These are phyloP conservation scores for Cyclopterus lumpus DNA, from an alignment of 2,797 vertebrate species.

Conservation along the genomic window DNA sequence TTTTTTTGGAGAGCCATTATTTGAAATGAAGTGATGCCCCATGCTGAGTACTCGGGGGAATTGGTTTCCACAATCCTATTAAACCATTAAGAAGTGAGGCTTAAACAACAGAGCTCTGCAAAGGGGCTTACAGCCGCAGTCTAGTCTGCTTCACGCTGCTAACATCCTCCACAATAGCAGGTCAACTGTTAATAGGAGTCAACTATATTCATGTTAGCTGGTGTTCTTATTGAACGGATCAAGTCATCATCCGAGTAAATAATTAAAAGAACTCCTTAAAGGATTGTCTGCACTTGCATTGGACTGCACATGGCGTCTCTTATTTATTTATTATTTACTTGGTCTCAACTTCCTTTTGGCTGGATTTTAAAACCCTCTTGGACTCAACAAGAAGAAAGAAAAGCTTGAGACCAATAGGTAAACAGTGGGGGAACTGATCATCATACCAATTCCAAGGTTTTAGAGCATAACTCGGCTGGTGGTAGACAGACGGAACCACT, in stretches of 20 bases:
- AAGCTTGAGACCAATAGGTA: background rate
- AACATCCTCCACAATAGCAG: background rate
- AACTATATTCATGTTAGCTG: background rate
- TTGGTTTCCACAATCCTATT: slow-evolving; percentile 61
- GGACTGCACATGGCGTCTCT: background rate
- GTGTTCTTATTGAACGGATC: background rate
- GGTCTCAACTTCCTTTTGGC: background rate
- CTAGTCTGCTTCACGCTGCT: slow-evolving; percentile 17
- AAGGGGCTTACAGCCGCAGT: slow-evolving; percentile 30
- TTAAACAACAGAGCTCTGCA: slow-evolving; percentile 49
- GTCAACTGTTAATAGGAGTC: background rate
- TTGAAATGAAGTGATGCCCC: slow-evolving; percentile 47
- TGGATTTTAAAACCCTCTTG: background rate
- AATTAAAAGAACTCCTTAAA: background rate
- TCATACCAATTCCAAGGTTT: background rate
- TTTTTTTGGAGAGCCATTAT: slow-evolving; percentile 20
- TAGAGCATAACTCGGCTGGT: background rate
- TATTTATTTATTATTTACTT: background rate
- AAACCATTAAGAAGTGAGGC: slow-evolving; percentile 59
- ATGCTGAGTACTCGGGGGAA: slow-evolving; percentile 43
- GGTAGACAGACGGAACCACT: background rate
- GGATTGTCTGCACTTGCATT: background rate
- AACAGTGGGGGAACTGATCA: slow-evolving; percentile 25
- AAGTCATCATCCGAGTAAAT: background rate
- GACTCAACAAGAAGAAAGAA: background rate